Percentiles rank a stretch among this genome's conserved stretches.
Evolutionary conservation across 2,113 vertebrate species (phyloP).

Genomic region (Phrynosoma blainvillii): DNA sequence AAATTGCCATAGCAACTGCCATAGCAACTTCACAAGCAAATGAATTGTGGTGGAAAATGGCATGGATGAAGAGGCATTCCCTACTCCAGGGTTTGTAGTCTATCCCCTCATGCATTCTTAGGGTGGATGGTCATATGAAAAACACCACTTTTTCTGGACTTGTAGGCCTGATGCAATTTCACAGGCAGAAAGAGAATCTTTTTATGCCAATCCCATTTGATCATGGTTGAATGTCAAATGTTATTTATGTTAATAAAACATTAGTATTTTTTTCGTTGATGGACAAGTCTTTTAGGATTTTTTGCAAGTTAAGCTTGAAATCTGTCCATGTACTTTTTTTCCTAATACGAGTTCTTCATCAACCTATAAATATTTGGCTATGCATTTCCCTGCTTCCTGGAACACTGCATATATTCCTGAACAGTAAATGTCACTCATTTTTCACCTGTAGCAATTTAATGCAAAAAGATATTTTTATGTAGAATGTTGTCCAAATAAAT

Average conservation of each 20-base stretch:
- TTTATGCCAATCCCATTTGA: background rate
- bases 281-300: background rate
- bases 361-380: background rate
- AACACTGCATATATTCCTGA: background rate
- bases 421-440: background rate
- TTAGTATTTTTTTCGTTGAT: background rate
- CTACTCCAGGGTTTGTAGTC: too few species aligned
- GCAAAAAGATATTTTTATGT: background rate
- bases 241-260: background rate
- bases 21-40: too few species aligned
- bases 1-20: too few species aligned
- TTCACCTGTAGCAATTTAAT: background rate
- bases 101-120: too few species aligned
- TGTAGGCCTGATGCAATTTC: background rate
- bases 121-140: too few species aligned
- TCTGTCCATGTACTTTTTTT: background rate
- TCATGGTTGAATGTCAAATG: background rate
- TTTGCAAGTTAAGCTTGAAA: conserved; percentile 10
- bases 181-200: background rate
- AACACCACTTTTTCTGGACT: background rate
- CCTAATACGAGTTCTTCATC: background rate
- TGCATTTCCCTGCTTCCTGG: background rate
- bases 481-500: background rate
- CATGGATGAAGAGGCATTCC: too few species aligned
- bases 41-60: too few species aligned